Evolutionary conservation across 2,113 vertebrate genomes (phyloP).

Genomic region (Empidonax traillii): DNA sequence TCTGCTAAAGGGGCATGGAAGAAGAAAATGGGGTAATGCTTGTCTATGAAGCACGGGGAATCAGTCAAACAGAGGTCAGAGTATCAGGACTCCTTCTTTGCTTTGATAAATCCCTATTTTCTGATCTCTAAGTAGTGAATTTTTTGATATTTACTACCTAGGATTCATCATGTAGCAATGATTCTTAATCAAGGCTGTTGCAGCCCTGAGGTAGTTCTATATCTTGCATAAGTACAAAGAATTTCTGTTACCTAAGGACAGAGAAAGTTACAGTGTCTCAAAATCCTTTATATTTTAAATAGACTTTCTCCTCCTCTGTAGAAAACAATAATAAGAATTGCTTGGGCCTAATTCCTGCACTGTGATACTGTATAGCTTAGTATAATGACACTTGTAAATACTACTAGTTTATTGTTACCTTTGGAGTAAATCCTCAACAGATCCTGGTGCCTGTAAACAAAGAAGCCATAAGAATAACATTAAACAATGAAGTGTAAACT

Average conservation of each 20-base stretch:
- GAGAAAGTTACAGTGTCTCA: not conserved
- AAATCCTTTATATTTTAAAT: not conserved
- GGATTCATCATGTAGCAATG: not conserved
- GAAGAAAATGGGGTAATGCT: not conserved
- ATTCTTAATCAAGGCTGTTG: not conserved
- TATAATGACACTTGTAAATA: not conserved
- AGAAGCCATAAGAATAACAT: not conserved
- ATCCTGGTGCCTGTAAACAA: conserved; percentile 13
- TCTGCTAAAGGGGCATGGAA: not conserved
- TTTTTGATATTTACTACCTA: not conserved
- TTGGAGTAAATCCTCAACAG: not conserved
- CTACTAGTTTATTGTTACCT: conserved; percentile 30
- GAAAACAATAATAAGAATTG: not conserved
- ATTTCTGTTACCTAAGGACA: not conserved
- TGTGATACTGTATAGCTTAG: not conserved
- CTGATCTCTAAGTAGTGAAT: not conserved
- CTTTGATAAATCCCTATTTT: not conserved
- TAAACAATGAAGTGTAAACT: not conserved
- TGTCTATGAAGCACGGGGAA: not conserved
- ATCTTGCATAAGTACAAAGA: not conserved
- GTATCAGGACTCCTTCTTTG: not conserved
- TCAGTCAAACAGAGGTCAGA: not conserved
- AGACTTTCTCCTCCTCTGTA: not conserved
- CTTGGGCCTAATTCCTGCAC: not conserved
- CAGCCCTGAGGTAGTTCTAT: not conserved